phyloP scores from a whole-genome alignment of 2,888 invertebrate species.

The Apamea epomidion region DNA sequence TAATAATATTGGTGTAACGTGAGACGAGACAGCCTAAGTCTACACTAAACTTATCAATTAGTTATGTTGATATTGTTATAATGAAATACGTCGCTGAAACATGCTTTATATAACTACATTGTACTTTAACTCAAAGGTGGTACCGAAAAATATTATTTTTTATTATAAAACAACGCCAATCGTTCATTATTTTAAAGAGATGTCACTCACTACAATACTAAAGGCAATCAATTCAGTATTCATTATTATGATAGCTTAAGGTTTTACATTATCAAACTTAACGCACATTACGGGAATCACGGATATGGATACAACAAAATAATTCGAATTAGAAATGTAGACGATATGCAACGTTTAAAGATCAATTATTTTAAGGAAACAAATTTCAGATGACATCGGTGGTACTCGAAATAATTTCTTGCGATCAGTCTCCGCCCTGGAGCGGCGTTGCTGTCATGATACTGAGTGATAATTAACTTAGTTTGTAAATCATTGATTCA shows the following conservation, averaged over 20 bases:
- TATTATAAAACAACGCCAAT: conserved; percentile 85
- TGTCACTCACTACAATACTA: conserved; percentile 85
- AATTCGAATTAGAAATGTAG: conserved; percentile 89
- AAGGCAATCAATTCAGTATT: conserved; percentile 82
- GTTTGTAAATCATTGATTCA: conserved; percentile 68
- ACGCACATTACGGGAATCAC: conserved; percentile 83
- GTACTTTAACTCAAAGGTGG: conserved; percentile 90
- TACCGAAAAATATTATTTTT: conserved; percentile 88
- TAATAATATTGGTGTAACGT: conserved; percentile 83
- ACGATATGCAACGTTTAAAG: conserved; percentile 90
- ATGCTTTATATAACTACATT: conserved; percentile 87
- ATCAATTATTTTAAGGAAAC: conserved; percentile 82
- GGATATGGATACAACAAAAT: conserved; percentile 88
- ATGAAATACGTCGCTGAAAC: conserved; percentile 86
- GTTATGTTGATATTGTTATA: conserved; percentile 84
- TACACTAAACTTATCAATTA: conserved; percentile 86
- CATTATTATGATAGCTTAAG: conserved; percentile 86
- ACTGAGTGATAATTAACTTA: conserved; percentile 65
- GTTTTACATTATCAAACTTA: conserved; percentile 83
- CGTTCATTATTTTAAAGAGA: conserved; percentile 83
- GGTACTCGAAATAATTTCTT: conserved; percentile 81
- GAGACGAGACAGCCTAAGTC: conserved; percentile 88
- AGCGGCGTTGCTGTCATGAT: conserved; percentile 76
- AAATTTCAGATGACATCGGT: conserved; percentile 88
- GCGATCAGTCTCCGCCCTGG: conserved; percentile 82